Base-by-base conservation (phyloP, 2,797 vertebrate species). In the Linurgus olivaceus region DNA sequence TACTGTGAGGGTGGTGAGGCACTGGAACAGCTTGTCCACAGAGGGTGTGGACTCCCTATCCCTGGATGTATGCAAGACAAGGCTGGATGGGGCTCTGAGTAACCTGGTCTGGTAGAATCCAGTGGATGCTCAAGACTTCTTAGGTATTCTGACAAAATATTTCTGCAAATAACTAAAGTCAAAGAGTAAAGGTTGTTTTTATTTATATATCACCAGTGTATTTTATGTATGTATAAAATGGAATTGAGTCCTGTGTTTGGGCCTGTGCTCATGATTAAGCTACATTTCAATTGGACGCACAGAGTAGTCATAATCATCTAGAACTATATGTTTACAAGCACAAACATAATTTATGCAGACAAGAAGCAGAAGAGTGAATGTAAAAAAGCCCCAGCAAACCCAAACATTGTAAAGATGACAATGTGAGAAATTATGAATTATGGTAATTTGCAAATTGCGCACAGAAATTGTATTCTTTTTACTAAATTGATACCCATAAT, bases 11-110 rank as follows among this genome's bases (percentile, higher is more conserved):
- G 10, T 54, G 10, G 3, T 47, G 21, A 67, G 18, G 47, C 18
- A 35, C 40, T 61, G 54, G 7, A 61, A 47, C 13, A 54, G 10
- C 7, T 48, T 54, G 10, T 26, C 24, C 37, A 57, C 9, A 44
- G 11, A 40, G n/a, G 13, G 1, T 38, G 3, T 57, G n/a, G 50
- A 50, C 13, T 68, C 23, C 23, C 13, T 15, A 29, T 15, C 11
- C 35, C 17, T 38, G 28, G 17, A 38, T 0, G 0, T 45, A 12
- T 9, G 14, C 24, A 18, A 29, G n/a, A 48, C 11, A 42, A 26
- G 37, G 11, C 13, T 37, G 42, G 8, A 38, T 57, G 24, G 24
- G 20, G 5, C 3, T 57, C 71, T 33, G 19, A 38, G 24, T 7
- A 62, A 44, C 24, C n/a, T 38, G 28, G 5, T 63, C 63, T 38